These are phyloP conservation scores for Drosophila multiciliata DNA, from an alignment of 2,888 invertebrate genomes.

Conservation along the genomic window DNA sequence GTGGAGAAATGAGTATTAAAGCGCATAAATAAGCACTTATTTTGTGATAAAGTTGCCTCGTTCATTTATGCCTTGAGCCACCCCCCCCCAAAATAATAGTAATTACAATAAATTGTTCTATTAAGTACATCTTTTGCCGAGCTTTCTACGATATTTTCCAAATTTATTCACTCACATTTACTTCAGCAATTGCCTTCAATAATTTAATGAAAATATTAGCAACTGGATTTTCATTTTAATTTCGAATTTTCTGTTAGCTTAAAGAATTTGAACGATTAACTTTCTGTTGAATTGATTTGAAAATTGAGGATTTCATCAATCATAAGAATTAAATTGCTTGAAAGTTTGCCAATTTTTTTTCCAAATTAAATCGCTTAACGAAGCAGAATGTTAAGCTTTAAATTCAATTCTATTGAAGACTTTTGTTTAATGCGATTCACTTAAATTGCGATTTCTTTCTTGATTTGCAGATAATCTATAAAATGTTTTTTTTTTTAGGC, in stretches of 20 bases:
- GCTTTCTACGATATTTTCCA: slow-evolving; percentile 7
- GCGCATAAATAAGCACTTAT: slow-evolving; percentile 63
- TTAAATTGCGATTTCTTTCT: not conserved
- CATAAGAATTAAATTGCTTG: slow-evolving; percentile 5
- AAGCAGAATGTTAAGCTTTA: not conserved
- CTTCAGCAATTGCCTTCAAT: not conserved
- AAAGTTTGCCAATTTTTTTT: not conserved
- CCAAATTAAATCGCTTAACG: not conserved
- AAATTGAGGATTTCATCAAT: slow-evolving; percentile 1
- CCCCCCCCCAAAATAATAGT: slow-evolving; percentile 36
- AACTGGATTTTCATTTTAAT: slow-evolving; percentile 20
- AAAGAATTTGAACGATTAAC: slow-evolving; percentile 26
- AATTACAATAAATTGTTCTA: slow-evolving; percentile 64
- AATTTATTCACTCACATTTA: slow-evolving; percentile 14
- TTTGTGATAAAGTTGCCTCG: slow-evolving; percentile 55
- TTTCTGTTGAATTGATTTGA: slow-evolving; percentile 29
- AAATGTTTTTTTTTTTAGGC: not conserved
- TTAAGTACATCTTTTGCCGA: slow-evolving; percentile 36
- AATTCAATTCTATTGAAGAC: not conserved
- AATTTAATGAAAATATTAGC: slow-evolving; percentile 7
- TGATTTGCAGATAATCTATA: not conserved
- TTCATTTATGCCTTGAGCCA: slow-evolving; percentile 42
- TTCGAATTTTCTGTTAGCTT: not conserved
- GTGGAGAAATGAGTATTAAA: slow-evolving; percentile 42
- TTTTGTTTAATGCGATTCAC: not conserved